A percentile compares a stretch with the other conserved stretches of the same genome.
These are phyloP conservation scores for Drosophila orosa DNA, from an alignment of 1,140 invertebrate species.

Conservation along the genomic window DNA sequence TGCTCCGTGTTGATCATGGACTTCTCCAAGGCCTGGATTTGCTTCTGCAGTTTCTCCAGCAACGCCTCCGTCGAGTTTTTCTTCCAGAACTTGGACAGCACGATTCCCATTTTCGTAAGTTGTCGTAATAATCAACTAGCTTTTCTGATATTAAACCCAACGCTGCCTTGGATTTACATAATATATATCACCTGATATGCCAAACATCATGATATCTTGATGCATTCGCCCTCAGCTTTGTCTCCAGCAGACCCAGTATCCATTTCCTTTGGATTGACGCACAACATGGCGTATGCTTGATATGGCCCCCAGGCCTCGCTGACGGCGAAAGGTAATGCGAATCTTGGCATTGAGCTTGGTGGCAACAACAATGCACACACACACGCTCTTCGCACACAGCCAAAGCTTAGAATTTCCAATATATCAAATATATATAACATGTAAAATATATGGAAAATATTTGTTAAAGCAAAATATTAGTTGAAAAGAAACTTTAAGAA, in stretches of 20 bases:
- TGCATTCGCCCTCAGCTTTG: not conserved
- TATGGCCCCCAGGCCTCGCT: not conserved
- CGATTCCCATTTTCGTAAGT: constrained; percentile 25
- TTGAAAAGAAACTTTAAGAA: not conserved
- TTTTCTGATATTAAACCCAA: constrained; percentile 18
- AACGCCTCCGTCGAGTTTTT: constrained; percentile 91
- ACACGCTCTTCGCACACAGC: not conserved
- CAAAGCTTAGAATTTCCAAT: not conserved
- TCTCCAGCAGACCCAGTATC: not conserved
- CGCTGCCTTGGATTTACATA: constrained; percentile 5
- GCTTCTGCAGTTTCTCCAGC: constrained; percentile 91
- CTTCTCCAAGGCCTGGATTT: constrained; percentile 92
- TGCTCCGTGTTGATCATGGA: constrained; percentile 91
- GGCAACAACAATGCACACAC: not conserved
- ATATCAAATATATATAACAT: not conserved
- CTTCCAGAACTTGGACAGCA: constrained; percentile 86
- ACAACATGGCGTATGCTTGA: constrained; percentile 26
- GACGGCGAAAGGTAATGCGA: constrained; percentile 6
- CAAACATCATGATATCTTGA: not conserved
- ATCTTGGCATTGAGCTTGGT: constrained; percentile 3
- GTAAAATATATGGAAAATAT: not conserved
- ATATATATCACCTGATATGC: not conserved
- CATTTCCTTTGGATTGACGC: constrained; percentile 5
- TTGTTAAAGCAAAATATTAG: not conserved
- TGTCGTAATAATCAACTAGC: constrained; percentile 1